Evolutionary conservation across 2,888 invertebrate genomes (phyloP).

Genomic region (Microplitis deprimator): DNA sequence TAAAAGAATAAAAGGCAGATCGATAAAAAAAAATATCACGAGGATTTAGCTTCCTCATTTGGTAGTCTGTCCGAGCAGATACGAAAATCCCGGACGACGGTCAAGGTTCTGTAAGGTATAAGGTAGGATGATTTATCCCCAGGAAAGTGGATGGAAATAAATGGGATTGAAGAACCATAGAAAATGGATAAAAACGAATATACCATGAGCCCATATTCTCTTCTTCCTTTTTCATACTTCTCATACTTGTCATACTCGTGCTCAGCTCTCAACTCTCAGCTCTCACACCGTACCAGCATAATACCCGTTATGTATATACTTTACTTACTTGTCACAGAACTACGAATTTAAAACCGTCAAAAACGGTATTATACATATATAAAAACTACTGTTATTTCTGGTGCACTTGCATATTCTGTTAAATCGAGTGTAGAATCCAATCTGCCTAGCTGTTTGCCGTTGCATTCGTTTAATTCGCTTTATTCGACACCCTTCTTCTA

Average conservation of each 20-base stretch:
- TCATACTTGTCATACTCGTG: not conserved
- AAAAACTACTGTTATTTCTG: constrained; percentile 33
- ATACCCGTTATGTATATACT: not conserved
- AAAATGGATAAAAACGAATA: constrained; percentile 36
- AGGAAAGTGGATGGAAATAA: constrained; percentile 52
- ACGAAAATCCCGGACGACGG: constrained; percentile 38
- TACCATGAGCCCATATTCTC: not conserved
- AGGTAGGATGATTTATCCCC: constrained; percentile 55
- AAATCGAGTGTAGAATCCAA: constrained; percentile 67
- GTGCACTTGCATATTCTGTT: constrained; percentile 61
- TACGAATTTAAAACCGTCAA: not conserved
- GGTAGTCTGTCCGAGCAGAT: constrained; percentile 28
- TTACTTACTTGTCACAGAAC: not conserved
- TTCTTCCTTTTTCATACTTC: not conserved
- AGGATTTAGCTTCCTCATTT: constrained; percentile 25
- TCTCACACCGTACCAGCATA: not conserved
- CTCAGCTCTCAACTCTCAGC: too few relatives aligned
- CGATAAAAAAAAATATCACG: constrained; percentile 12
- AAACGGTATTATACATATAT: constrained; percentile 28
- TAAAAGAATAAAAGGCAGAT: not conserved
- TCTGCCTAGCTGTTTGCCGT: constrained; percentile 62
- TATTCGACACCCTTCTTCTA: not conserved
- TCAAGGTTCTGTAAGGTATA: constrained; percentile 35
- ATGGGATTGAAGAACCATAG: constrained; percentile 51
- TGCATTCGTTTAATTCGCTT: constrained; percentile 40